Conservation (phyloP, 2,113 vertebrate genomes). For the Dasyornis broadbenti region DNA sequence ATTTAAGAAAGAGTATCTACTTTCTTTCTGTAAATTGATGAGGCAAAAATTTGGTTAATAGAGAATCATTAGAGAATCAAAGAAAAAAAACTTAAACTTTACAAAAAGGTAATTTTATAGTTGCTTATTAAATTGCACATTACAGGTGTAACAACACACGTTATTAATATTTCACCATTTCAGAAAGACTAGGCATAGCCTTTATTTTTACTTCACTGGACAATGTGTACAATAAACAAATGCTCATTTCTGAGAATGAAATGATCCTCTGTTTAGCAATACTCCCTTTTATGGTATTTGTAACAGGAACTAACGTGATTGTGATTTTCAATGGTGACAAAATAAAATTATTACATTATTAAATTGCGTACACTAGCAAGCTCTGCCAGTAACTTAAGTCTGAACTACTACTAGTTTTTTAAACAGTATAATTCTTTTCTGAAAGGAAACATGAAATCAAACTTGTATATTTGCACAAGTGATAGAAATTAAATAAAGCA, state of each 20-base stretch:
- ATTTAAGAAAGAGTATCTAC: background rate
- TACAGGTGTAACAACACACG: rapidly evolving
- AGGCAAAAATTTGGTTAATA: background rate
- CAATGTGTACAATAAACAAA: background rate
- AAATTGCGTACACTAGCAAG: background rate
- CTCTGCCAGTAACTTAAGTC: background rate
- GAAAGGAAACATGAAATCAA: background rate
- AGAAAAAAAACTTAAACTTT: background rate
- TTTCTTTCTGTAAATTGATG: background rate
- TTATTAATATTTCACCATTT: background rate
- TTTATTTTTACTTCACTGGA: background rate
- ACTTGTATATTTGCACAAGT: background rate
- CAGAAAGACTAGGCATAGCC: background rate
- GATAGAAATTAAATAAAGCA: background rate
- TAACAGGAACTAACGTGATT: background rate
- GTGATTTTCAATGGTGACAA: background rate
- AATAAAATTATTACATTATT: background rate
- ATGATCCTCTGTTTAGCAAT: background rate
- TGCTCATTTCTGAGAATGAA: background rate
- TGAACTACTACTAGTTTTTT: background rate
- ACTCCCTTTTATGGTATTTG: background rate
- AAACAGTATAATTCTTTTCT: background rate
- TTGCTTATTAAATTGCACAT: background rate
- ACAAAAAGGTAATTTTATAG: background rate
- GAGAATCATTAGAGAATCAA: background rate